Base-by-base conservation (phyloP, 92 coral and sea anemone species). In the Phenganax stokvisi region DNA sequence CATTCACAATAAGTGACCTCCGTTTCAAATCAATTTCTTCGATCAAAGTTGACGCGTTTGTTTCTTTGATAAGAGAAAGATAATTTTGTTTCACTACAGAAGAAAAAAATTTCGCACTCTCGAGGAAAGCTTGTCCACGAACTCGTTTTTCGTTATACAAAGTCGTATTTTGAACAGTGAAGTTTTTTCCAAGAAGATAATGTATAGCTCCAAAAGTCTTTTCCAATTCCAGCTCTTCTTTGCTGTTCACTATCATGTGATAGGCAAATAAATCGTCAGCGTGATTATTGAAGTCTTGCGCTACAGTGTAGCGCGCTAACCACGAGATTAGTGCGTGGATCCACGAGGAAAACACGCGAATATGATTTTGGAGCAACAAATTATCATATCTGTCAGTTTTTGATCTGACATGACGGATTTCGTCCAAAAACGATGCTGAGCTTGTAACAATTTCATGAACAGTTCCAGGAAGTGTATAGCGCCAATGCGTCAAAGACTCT, bases 241-340 rank as follows among this genome's bases (percentile, higher is more conserved):
- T 68, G 53, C n/a, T 68, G 73, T 37, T 68, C 1, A 68, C 54
- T 30, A 68, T 68, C 73, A 68, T 68, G 53, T 68, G 73, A 68
- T 68, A 68, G 1, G 73, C 73, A 12, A 68, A 68, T n/a, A 68
- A 28, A 37, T 68, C 73, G 47, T 68, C 73, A 5, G 73, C 37
- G 16, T 68, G 73, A 3, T 27, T 68, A 10, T 68, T 51, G 54
- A 68, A 30, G 47, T 68, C 73, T 29, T 68, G 53, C 13, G 73
- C 16, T 3, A 68, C 73, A 68, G 73, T 68, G 54, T 30, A 68
- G 53, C 47, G 73, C 1, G 73, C 54, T 13, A 68, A 28, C 73
- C 73, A 68, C 17, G 73, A 30, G 9, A 68, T 68, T 53, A 68
- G 16, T 37, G 31, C 73, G 13, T 68, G 73, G 16, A 30, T 68